A percentile compares a stretch with the other conserved stretches of the same genome.
Conservation (phyloP, 2,888 invertebrate species). For the Drosophila pseudotalamancana region DNA sequence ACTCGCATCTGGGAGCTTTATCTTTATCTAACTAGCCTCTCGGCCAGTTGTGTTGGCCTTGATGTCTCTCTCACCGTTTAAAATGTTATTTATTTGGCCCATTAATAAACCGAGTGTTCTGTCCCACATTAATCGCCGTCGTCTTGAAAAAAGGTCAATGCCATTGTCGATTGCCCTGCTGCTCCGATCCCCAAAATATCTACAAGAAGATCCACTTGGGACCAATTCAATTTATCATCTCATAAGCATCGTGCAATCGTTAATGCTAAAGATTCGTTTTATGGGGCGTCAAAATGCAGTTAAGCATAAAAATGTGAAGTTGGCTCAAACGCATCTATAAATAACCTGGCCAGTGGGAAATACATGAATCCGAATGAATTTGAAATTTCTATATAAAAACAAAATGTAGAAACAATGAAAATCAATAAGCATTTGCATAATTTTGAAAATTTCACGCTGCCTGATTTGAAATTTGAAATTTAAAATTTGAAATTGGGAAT, state of each 20-base stretch:
- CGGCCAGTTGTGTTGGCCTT: too few species aligned
- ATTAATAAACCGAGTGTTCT: conserved; percentile 7
- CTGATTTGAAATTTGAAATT: conserved; percentile 17
- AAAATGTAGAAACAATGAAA: conserved; percentile 56
- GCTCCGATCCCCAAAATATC: conserved; percentile 6
- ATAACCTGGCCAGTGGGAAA: not conserved
- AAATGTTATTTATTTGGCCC: not conserved
- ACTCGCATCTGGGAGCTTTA: too few species aligned
- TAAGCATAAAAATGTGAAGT: conserved; percentile 34
- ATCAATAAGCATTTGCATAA: conserved; percentile 69
- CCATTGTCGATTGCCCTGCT: conserved; percentile 54
- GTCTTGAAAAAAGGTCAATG: conserved; percentile 60
- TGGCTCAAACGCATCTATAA: not conserved
- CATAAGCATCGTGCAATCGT: conserved; percentile 17
- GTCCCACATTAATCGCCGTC: conserved; percentile 50
- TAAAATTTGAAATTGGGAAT: conserved; percentile 14
- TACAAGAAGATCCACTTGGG: not conserved
- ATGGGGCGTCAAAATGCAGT: conserved; percentile 58
- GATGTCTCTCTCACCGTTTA: not conserved
- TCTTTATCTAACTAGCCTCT: too few species aligned
- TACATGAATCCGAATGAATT: not conserved
- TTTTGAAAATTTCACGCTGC: conserved; percentile 59
- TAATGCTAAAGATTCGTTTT: conserved; percentile 38
- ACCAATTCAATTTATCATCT: conserved; percentile 33
- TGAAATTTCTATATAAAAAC: conserved; percentile 39